phyloP scores from a whole-genome alignment of 2,113 vertebrate species.

The Microcebus tavaratra region DNA sequence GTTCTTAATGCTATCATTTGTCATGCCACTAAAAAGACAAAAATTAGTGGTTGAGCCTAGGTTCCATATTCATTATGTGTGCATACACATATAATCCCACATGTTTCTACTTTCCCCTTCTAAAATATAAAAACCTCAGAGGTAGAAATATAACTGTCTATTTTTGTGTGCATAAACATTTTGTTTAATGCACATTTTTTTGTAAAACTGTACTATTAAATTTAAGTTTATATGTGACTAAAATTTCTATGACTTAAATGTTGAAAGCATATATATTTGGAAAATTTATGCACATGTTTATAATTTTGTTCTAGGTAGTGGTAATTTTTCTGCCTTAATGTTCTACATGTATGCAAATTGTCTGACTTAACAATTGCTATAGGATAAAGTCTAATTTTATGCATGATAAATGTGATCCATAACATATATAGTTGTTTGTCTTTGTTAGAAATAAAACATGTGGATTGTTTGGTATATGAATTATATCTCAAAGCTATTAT shows the following conservation, averaged over 20 bases:
- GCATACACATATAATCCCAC: neutral
- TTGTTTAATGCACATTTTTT: neutral
- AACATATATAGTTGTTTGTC: neutral
- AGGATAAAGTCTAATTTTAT: conserved; percentile 54
- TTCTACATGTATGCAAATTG: neutral
- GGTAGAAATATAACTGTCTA: neutral
- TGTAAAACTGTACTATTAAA: neutral
- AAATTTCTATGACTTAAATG: conserved; percentile 41
- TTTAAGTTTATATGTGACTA: neutral
- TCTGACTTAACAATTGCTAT: neutral
- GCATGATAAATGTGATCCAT: neutral
- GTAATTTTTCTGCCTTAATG: conserved; percentile 32
- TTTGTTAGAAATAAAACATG: conserved; percentile 45
- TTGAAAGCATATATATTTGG: neutral
- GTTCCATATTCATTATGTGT: neutral
- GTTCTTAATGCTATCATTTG: conserved; percentile 15
- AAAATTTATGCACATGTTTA: neutral
- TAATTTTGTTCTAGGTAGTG: conserved; percentile 16
- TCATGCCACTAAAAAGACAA: neutral
- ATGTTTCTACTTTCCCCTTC: conserved; percentile 21
- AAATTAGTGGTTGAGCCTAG: neutral
- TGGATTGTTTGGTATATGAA: conserved; percentile 15
- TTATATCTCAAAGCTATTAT: conserved; percentile 32
- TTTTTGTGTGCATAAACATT: neutral
- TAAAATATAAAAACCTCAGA: neutral